Evolutionary conservation across 1,140 invertebrate species (phyloP), one percentile per base, ranked within the genome.

Genomic region (Drosophila parabipectinata): DNA sequence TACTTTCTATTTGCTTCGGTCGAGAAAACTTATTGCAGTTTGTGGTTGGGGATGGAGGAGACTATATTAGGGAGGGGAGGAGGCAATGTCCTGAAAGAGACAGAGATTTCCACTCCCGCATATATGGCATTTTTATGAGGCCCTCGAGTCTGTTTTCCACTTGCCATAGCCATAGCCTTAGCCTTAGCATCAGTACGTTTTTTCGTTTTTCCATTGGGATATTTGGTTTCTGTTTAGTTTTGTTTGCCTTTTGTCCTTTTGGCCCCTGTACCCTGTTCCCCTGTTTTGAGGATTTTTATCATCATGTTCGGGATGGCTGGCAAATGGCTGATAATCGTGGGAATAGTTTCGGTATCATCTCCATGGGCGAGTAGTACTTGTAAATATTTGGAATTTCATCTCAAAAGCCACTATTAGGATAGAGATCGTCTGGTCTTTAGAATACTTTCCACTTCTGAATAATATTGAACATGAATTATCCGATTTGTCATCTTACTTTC

Each of bases 51-150:
- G 15, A 14, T 6, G 39, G n/a, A 41, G n/a, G n/a, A 41, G 34
- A 0, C 9, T 37, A 1, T 37, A 9, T 6, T 8, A 10, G 7
- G 3, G 21, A 1, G 21, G 1, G 21, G 10, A 1, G 4, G 1
- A 3, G 8, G 9, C 15, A 34, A 12, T 37, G 41, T 44, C 41
- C 41, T 15, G 10, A 15, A 47, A 21, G 15, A 18, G 18, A 39
- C 32, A 68, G 26, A 50, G 64, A 67, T 56, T 67, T 55, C 62
- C 63, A 69, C 66, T 68, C 14, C 30, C 10, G 26, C 51, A 48
- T 26, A 53, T 30, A 53, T 51, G 52, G 39, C 51, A 39, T 57
- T 57, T 73, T 73, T 62, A 63, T 63, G 58, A 52, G 68, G 12
- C 67, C 45, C 58, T 15, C 30, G 48, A 69, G 54, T 59, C 64